Evolutionary conservation across 2,888 invertebrate species (phyloP), one percentile per base, ranked within the genome.

Genomic region (Acronicta alni): DNA sequence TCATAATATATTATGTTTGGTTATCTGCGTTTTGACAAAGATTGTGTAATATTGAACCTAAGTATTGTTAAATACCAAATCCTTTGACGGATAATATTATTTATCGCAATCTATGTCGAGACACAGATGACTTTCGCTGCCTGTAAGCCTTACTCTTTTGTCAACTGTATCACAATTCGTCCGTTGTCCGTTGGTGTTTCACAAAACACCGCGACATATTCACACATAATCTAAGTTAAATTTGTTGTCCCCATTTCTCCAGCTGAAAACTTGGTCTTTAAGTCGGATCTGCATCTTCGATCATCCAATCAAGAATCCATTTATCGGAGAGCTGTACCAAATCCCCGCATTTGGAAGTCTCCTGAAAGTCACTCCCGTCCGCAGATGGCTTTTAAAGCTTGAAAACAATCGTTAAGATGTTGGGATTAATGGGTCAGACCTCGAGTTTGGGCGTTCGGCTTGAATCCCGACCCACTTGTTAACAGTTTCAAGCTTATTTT

Each of bases 311-410:
- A 82, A 78, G 79, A 79, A 83, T 72, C 77, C 79, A 82, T 85
- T 85, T 80, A 79, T 79, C 71, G 65, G 63, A 71, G 74, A 81
- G 79, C 79, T 74, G 69, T 77, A 67, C 71, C 60, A 77, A 83
- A 84, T 82, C 83, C 82, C 75, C 77, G 72, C 71, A 82, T 82
- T 83, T 80, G 59, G 59, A 80, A 83, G 80, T 84, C 72, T 68
- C 54, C 60, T 59, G 72, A 76, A 83, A 83, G 80, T 81, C 83
- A 76, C 79, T 77, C 65, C 59, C 58, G 65, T 77, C 87, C 86
- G 72, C 89, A 88, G 88, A 89, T 89, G 87, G 86, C 83, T 85
- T 85, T 85, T 84, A 88, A 88, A 82, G 84, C 87, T 88, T 83
- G 84, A 83, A 86, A 89, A 88, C 88, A 87, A 88, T 87, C 87